A percentile compares a stretch with the other conserved stretches of the same genome.
These are phyloP conservation scores for Tetragonula clypearis DNA, from an alignment of 1,140 invertebrate species.

Conservation along the genomic window DNA sequence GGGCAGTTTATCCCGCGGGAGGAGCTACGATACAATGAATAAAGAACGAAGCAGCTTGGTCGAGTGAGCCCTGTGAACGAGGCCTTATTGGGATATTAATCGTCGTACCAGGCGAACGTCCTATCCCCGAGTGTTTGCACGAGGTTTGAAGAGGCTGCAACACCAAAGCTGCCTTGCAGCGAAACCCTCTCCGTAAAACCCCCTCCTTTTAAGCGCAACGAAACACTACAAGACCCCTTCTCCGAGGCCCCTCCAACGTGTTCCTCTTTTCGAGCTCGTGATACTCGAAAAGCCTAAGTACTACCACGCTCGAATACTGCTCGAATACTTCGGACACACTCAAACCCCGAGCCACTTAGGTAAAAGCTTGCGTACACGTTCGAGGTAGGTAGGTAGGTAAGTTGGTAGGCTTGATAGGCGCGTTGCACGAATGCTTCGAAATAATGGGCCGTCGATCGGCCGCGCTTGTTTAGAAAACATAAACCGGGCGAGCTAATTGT, in stretches of 20 bases:
- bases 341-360: slow-evolving; percentile 53
- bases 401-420: slow-evolving; percentile 44
- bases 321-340: slow-evolving; percentile 61
- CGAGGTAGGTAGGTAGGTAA: slow-evolving; percentile 33
- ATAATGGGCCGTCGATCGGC: slow-evolving; percentile 72
- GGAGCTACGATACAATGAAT: slow-evolving; percentile 72
- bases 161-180: slow-evolving; percentile 71
- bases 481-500: slow-evolving; percentile 73
- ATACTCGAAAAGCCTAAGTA: slow-evolving; percentile 67
- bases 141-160: slow-evolving; percentile 76
- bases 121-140: slow-evolving; percentile 75
- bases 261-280: slow-evolving; percentile 49
- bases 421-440: slow-evolving; percentile 70
- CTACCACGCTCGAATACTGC: slow-evolving; percentile 59
- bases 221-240: slow-evolving; percentile 73
- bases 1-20: slow-evolving; percentile 65
- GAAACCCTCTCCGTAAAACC: slow-evolving; percentile 42
- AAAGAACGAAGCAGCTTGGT: slow-evolving; percentile 74
- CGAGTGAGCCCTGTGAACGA: slow-evolving; percentile 66
- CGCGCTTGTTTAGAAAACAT: slow-evolving; percentile 75
- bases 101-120: slow-evolving; percentile 69
- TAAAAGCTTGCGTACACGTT: slow-evolving; percentile 8
- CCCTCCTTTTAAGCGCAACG: slow-evolving; percentile 72
- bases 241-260: slow-evolving; percentile 36
- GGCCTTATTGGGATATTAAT: slow-evolving; percentile 79